A percentile compares a stretch with the other conserved stretches of the same genome.
phyloP scores from a whole-genome alignment of 2,113 vertebrate species.

The Crotalus tigris region DNA sequence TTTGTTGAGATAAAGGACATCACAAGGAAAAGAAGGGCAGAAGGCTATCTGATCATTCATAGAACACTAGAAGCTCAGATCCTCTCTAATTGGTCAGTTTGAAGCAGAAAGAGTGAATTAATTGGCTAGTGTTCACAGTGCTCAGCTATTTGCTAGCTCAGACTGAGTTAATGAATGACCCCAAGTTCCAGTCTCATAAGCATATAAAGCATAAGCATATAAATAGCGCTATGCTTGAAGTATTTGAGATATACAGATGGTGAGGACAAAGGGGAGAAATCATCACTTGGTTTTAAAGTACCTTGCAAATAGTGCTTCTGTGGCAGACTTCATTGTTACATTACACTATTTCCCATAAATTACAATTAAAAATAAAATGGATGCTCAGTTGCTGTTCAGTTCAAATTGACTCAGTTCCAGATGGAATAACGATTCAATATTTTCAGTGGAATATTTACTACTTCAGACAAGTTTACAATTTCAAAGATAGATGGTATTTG shows the following conservation, averaged over 20 bases:
- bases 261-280: neutral
- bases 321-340: neutral
- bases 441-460: neutral
- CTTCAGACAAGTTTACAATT: neutral
- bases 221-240: neutral
- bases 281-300: neutral
- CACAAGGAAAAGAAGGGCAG: neutral
- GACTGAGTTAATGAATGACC: neutral
- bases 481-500: neutral
- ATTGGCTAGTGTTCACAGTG: neutral
- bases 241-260: neutral
- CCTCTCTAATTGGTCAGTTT: neutral
- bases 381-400: neutral
- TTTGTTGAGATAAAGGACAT: neutral
- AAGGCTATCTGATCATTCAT: neutral
- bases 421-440: neutral
- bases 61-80: neutral
- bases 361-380: neutral
- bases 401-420: neutral
- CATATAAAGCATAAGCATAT: neutral
- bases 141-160: neutral
- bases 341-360: neutral
- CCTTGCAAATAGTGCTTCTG: neutral
- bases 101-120: neutral
- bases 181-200: neutral